Evolutionary conservation across 2,797 vertebrate species (phyloP).

Genomic region (Amniataba percoides): DNA sequence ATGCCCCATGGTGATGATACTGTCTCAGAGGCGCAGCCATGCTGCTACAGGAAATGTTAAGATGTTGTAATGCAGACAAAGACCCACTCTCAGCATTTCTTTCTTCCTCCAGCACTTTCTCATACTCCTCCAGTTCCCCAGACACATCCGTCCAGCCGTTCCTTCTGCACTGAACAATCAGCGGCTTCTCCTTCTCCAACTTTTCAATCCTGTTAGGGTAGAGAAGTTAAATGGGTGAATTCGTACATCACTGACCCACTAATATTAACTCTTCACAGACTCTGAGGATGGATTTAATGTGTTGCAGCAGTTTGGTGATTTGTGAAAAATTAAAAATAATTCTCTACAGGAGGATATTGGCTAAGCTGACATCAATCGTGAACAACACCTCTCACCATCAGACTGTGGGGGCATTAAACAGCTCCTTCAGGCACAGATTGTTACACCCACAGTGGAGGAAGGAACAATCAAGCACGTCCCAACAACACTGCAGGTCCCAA

Average conservation of each 20-base stretch:
- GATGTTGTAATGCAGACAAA: conserved; percentile 1
- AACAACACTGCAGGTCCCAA: too few species aligned
- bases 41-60: neutral
- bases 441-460: too few species aligned
- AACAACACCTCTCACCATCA: too few species aligned
- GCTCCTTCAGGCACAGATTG: too few species aligned
- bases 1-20: neutral
- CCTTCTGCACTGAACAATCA: conserved; percentile 85
- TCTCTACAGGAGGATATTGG: too few species aligned
- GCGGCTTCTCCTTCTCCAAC: conserved; percentile 88
- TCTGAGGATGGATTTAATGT: neutral
- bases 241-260: neutral
- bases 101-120: conserved; percentile 83
- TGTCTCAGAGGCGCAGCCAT: neutral
- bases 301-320: neutral
- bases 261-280: neutral
- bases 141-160: conserved; percentile 84
- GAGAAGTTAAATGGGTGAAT: neutral
- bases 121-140: conserved; percentile 85
- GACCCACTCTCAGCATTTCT: conserved; percentile 89
- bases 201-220: conserved; percentile 85
- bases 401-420: too few species aligned
- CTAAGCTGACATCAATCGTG: too few species aligned
- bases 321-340: too few species aligned
- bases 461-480: too few species aligned